A percentile compares a stretch with the other conserved stretches of the same genome.
Conservation (phyloP, 2,113 vertebrate genomes). For the Rhinoptilus africanus region DNA sequence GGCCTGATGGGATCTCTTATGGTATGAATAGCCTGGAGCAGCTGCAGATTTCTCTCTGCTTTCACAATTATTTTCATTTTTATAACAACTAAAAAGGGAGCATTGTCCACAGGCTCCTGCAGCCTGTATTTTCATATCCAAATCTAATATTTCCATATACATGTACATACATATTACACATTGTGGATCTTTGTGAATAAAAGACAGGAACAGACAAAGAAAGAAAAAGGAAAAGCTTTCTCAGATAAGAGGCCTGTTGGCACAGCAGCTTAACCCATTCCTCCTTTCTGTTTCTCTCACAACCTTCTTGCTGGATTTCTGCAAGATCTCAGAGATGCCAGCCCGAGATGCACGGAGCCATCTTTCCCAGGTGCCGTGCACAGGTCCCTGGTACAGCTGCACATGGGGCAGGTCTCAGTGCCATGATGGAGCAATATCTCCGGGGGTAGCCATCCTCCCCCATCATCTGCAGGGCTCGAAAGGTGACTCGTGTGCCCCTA, state of each 20-base stretch:
- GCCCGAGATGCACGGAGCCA: neutral
- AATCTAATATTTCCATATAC: conserved; percentile 54
- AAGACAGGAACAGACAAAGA: conserved; percentile 22
- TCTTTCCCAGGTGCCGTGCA: neutral
- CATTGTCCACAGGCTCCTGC: conserved; percentile 74
- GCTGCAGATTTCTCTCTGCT: conserved; percentile 82
- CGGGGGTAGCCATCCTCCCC: fast-evolving
- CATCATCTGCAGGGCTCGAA: fast-evolving
- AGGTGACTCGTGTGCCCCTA: fast-evolving
- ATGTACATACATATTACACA: conserved; percentile 1
- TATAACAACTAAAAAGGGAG: conserved; percentile 79
- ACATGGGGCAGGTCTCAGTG: neutral
- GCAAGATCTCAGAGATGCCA: neutral
- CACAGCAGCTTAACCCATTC: conserved; percentile 6
- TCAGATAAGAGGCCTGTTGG: conserved; percentile 54
- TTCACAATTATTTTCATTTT: conserved; percentile 85
- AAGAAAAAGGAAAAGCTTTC: conserved; percentile 1
- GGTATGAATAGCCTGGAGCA: conserved; percentile 81
- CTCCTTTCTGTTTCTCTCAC: neutral
- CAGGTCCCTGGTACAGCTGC: neutral
- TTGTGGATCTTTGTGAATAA: conserved; percentile 42
- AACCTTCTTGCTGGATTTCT: neutral
- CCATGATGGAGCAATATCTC: fast-evolving
- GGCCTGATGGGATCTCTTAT: conserved; percentile 83
- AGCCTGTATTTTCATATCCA: conserved; percentile 64